phyloP scores from a whole-genome alignment of 1,140 invertebrate species.

The Aphaenogaster rudis region DNA sequence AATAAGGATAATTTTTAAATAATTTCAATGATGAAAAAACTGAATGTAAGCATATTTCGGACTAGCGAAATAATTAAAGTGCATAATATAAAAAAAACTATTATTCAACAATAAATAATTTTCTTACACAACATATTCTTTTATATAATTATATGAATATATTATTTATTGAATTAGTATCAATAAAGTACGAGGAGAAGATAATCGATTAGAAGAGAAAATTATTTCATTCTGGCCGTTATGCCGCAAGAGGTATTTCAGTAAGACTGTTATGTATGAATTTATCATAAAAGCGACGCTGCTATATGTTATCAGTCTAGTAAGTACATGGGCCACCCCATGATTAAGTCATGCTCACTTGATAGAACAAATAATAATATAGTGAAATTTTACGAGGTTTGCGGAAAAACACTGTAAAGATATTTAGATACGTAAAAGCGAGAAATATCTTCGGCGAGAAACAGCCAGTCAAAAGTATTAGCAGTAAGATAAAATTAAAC shows the following conservation, averaged over 20 bases:
- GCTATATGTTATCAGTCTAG: constrained; percentile 57
- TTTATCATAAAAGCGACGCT: constrained; percentile 16
- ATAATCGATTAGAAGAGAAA: neutral
- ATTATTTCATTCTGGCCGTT: constrained; percentile 23
- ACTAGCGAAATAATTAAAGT: neutral
- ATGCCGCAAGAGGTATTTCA: constrained; percentile 38
- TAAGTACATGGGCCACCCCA: constrained; percentile 68
- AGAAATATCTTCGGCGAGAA: constrained; percentile 39
- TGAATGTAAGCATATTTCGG: neutral
- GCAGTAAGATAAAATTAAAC: constrained; percentile 27
- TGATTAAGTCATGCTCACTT: constrained; percentile 26
- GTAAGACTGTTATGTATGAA: constrained; percentile 21
- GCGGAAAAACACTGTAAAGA: neutral
- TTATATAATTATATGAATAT: neutral
- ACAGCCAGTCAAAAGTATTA: constrained; percentile 49
- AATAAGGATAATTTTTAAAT: constrained; percentile 17
- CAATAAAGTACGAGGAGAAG: constrained; percentile 11
- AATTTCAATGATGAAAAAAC: constrained; percentile 46
- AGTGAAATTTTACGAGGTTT: neutral
- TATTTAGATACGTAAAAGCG: neutral
- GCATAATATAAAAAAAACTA: constrained; percentile 13
- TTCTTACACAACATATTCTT: constrained; percentile 25
- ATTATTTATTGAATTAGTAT: constrained; percentile 19
- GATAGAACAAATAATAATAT: constrained; percentile 16
- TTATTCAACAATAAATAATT: constrained; percentile 36